A percentile compares a stretch with the other conserved stretches of the same genome.
Evolutionary conservation across 2,888 invertebrate species (phyloP).

Genomic region (Shargacucullia verbasci): DNA sequence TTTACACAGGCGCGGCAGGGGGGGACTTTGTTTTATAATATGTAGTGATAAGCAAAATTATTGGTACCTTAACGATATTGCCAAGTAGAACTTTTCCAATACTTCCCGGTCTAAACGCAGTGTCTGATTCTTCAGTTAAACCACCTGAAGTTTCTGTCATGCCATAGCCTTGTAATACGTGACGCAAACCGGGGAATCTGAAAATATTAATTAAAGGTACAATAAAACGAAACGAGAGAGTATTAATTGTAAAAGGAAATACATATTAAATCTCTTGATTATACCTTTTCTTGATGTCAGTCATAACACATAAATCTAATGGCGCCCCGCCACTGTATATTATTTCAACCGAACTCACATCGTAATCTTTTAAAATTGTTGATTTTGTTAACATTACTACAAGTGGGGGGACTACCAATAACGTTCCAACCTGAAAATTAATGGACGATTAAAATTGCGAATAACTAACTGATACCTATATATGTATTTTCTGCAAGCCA

Average conservation of each 20-base stretch:
- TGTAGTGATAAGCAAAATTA: slow-evolving; percentile 14
- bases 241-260: not conserved
- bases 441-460: slow-evolving; percentile 1
- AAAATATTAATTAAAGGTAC: slow-evolving; percentile 9
- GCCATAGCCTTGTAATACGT: slow-evolving; percentile 76
- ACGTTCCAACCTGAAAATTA: slow-evolving; percentile 61
- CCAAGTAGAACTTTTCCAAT: slow-evolving; percentile 67
- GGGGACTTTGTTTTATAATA: no score
- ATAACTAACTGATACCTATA: no score
- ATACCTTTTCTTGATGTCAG: slow-evolving; percentile 66
- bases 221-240: no score
- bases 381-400: slow-evolving; percentile 72
- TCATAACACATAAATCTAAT: slow-evolving; percentile 63
- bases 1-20: no score
- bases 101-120: slow-evolving; percentile 66
- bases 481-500: not conserved
- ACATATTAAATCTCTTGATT: not conserved
- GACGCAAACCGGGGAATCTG: slow-evolving; percentile 69
- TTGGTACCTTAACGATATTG: slow-evolving; percentile 49
- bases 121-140: slow-evolving; percentile 65
- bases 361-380: slow-evolving; percentile 62
- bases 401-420: slow-evolving; percentile 70
- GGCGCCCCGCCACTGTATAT: slow-evolving; percentile 75
- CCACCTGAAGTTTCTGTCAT: slow-evolving; percentile 76
- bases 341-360: slow-evolving; percentile 70